Conservation (phyloP, 23 tunicate genomes). For the Aplidium turbinatum region DNA sequence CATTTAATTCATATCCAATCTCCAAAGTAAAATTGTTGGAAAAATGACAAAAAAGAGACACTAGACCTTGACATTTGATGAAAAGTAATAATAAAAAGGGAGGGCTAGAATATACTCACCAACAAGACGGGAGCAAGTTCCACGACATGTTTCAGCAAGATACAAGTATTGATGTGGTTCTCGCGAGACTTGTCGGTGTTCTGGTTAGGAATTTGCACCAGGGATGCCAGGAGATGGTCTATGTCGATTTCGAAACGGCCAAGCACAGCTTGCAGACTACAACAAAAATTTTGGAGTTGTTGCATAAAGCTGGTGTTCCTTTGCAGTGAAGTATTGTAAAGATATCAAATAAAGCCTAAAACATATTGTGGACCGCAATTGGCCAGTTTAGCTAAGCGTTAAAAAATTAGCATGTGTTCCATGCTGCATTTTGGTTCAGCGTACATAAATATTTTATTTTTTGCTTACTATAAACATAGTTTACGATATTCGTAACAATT, state of each 20-base stretch:
- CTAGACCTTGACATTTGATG: too few relatives aligned
- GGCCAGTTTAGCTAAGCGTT: too few relatives aligned
- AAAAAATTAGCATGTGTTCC: too few relatives aligned
- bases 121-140: constrained; percentile 59
- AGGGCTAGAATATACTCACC: too few relatives aligned
- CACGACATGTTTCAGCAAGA: constrained; percentile 65
- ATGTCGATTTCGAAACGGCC: constrained; percentile 67
- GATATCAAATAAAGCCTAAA: neutral
- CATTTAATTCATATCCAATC: neutral
- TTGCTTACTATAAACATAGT: too few relatives aligned
- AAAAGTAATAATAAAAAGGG: neutral
- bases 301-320: neutral
- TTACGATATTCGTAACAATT: too few relatives aligned
- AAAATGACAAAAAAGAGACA: too few relatives aligned
- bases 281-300: neutral
- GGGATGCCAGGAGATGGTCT: constrained; percentile 66
- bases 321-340: neutral
- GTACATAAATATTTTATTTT: too few relatives aligned
- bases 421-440: too few relatives aligned
- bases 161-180: constrained; percentile 51
- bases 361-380: neutral
- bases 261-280: constrained; percentile 62
- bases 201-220: constrained; percentile 82
- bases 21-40: neutral
- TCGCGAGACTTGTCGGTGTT: constrained; percentile 71